Evolutionary conservation across 2,888 invertebrate species (phyloP).

Genomic region (Neoascia interrupta): DNA sequence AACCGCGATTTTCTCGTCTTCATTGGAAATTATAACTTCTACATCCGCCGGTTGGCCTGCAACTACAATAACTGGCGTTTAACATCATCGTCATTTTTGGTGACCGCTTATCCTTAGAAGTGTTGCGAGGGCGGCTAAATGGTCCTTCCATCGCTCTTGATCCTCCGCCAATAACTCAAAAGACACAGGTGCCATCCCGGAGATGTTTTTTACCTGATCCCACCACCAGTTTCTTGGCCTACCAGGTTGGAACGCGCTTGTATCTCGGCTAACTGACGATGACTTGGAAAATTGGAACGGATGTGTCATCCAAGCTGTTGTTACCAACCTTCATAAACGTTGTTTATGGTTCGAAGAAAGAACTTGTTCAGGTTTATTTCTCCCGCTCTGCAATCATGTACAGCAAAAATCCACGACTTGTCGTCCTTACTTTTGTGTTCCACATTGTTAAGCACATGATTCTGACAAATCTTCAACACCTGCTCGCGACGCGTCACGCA

Average conservation of each 20-base stretch:
- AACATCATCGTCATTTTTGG: too few relatives aligned
- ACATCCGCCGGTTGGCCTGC: not conserved
- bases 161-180: too few relatives aligned
- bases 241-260: too few relatives aligned
- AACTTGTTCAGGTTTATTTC: constrained; percentile 87
- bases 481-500: constrained; percentile 96
- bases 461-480: constrained; percentile 92
- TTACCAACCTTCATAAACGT: constrained; percentile 88
- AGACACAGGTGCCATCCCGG: not conserved
- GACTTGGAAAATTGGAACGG: constrained; percentile 52
- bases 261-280: too few relatives aligned
- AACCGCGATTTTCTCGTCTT: constrained; percentile 84
- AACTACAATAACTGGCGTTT: too few relatives aligned
- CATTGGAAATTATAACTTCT: constrained; percentile 74
- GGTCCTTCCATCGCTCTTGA: too few relatives aligned
- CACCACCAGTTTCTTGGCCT: too few relatives aligned
- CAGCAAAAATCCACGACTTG: constrained; percentile 91
- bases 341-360: constrained; percentile 89
- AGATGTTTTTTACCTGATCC: not conserved
- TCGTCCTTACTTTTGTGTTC: constrained; percentile 88
- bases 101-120: too few relatives aligned
- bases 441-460: constrained; percentile 87
- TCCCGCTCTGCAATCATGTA: constrained; percentile 92
- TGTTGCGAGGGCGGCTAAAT: too few relatives aligned
- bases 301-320: constrained; percentile 80